Evolutionary conservation across 2,888 invertebrate genomes (phyloP), one percentile per base, ranked within the genome.

Genomic region (Acleris holmiana): DNA sequence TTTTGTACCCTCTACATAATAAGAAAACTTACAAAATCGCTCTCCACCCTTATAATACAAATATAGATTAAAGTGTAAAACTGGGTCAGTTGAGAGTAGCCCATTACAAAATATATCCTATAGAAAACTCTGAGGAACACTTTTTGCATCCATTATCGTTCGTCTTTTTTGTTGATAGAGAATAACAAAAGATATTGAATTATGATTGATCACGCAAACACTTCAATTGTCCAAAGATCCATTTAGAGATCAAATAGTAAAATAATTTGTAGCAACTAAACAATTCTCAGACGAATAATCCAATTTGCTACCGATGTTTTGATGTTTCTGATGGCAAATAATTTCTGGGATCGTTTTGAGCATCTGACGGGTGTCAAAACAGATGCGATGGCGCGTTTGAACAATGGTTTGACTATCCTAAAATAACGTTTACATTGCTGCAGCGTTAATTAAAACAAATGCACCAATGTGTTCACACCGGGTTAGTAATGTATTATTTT

Each of bases 141-240:
- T 48, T 49, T 21, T 64, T 58, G 17, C 47, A 19, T 59, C 54
- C 48, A 64, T 64, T 64, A 59, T 35, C 46, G 19, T 41, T 18
- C 48, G 53, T 65, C 41, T 25, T 62, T 29, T 67, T 58, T 58
- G 17, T 63, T 48, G 46, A 44, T 48, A 3, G 23, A 35, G 44
- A 49, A 54, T 29, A 57, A 54, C 21, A 58, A 60, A 58, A 49
- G 47, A 47, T 57, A 75, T 68, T 71, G 71, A 75, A 75, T 78
- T 76, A 77, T 77, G 75, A 69, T 68, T 69, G 72, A 71, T 75
- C 77, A 76, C 77, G 76, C 70, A 61, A 35, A 35, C 35, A 35
- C 35, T 35, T 13, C 10, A 13, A 13, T 35, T 67, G 56, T 67
- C 58, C 48, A 49, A 61, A 50, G 50, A 50, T 50, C 23, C 21